phyloP scores from a whole-genome alignment of 2,888 invertebrate species.

The Lepetodrilus schrolli region DNA sequence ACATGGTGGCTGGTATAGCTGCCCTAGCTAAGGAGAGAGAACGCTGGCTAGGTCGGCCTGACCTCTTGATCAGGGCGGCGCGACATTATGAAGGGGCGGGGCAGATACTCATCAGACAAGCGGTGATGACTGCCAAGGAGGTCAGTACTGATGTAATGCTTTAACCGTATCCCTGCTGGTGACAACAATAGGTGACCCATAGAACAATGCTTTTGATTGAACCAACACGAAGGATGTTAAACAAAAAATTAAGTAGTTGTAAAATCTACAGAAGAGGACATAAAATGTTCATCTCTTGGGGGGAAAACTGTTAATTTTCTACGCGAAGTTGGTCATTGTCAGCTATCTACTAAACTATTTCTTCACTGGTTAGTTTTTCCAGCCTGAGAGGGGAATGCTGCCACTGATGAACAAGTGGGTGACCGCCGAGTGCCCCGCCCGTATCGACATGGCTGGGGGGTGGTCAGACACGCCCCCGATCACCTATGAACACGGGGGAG shows the following conservation, averaged over 20 bases:
- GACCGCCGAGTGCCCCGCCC: conserved; percentile 76
- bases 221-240: no score
- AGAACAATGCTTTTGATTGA: neutral
- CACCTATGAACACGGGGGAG: conserved; percentile 78
- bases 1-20: conserved; percentile 68
- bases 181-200: neutral
- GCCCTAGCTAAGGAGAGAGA: conserved; percentile 68
- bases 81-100: conserved; percentile 78
- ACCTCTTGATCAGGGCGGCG: conserved; percentile 77
- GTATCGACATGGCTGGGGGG: conserved; percentile 78
- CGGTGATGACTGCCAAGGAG: conserved; percentile 75
- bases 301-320: neutral
- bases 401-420: conserved; percentile 73
- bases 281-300: no score
- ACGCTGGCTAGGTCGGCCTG: conserved; percentile 75
- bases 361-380: conserved; percentile 64
- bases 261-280: no score
- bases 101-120: conserved; percentile 76
- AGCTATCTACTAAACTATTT: neutral
- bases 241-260: no score
- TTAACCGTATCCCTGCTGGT: neutral
- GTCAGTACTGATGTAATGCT: conserved; percentile 44
- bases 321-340: neutral
- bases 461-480: conserved; percentile 80
- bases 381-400: conserved; percentile 42